These are phyloP conservation scores for Sinosuthora webbiana DNA, from an alignment of 2,113 vertebrate species.

Conservation along the genomic window DNA sequence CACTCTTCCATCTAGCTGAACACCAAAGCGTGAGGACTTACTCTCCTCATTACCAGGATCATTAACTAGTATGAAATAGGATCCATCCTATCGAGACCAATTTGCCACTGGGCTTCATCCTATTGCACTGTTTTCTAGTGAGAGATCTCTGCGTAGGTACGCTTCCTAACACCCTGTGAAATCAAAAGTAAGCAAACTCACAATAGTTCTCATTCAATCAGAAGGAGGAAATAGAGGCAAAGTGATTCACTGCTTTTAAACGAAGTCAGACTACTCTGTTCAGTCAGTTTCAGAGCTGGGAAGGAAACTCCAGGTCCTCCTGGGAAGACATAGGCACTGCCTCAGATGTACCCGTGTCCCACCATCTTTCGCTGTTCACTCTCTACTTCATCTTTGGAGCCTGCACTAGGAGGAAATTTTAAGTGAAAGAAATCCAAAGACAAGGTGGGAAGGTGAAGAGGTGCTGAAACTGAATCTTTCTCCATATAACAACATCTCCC, in stretches of 20 bases:
- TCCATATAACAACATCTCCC: background rate
- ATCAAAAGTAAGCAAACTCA: background rate
- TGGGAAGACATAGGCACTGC: background rate
- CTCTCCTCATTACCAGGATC: background rate
- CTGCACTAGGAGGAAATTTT: background rate
- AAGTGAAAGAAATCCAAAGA: background rate
- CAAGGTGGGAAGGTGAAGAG: background rate
- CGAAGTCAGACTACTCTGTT: background rate
- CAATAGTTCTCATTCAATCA: background rate
- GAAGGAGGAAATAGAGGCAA: background rate
- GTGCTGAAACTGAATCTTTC: background rate
- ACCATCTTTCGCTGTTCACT: background rate
- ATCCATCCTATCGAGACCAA: background rate
- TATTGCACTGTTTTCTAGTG: background rate
- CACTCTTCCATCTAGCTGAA: background rate
- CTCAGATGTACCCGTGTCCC: accelerated
- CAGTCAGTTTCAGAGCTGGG: background rate
- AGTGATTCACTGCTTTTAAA: background rate
- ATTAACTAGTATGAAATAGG: background rate
- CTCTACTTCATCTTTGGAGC: background rate
- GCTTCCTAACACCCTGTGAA: background rate
- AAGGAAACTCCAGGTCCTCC: background rate
- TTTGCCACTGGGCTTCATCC: background rate
- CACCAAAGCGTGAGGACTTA: background rate
- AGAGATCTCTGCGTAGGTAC: background rate